Evolutionary conservation across 2,113 vertebrate genomes (phyloP), one percentile per base, ranked within the genome.

Genomic region (Penelope pileata): DNA sequence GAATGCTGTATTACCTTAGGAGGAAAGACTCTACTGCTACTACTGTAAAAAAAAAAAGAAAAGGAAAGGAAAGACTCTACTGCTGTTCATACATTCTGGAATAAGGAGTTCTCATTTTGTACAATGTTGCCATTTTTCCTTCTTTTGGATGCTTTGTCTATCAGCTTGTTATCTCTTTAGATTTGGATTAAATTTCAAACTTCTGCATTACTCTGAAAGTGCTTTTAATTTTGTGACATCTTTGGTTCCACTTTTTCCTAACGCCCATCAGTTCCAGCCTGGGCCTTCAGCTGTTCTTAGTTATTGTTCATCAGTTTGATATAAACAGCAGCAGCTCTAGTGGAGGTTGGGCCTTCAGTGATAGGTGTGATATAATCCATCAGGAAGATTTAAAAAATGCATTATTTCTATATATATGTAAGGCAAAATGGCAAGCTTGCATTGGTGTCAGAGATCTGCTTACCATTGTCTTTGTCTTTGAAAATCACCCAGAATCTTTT

Each of bases 1-100:
- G 81, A 79, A 79, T 76, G 36, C 18, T 79, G 42, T 96, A 94
- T 91, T 92, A 83, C 84, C 86, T 84, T 90, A 80, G 88, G 83
- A 82, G 18, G 91, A 95, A 93, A 76, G 81, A 88, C 32, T 94
- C 40, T 59, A 58, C 86, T 89, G 36, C 70, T 94, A n/a, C n/a
- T n/a, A n/a, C n/a, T n/a, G n/a, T n/a, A n/a, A n/a, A n/a, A n/a
- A n/a, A n/a, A n/a, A n/a, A n/a, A n/a, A n/a, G n/a, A n/a, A n/a
- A n/a, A n/a, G n/a, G n/a, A n/a, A n/a, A 82, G 18, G 91, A 95
- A 93, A 76, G 81, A 88, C 32, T 94, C 40, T 59, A 58, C 86
- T 89, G 36, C 70, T 94, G 29, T 76, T 56, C 51, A 17, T 30
- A n/a, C 18, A 53, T 87, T 27, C 56, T 82, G 78, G 91, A 82